These are phyloP conservation scores for Vireo griseus DNA, from an alignment of 2,797 vertebrate species.

Conservation along the genomic window DNA sequence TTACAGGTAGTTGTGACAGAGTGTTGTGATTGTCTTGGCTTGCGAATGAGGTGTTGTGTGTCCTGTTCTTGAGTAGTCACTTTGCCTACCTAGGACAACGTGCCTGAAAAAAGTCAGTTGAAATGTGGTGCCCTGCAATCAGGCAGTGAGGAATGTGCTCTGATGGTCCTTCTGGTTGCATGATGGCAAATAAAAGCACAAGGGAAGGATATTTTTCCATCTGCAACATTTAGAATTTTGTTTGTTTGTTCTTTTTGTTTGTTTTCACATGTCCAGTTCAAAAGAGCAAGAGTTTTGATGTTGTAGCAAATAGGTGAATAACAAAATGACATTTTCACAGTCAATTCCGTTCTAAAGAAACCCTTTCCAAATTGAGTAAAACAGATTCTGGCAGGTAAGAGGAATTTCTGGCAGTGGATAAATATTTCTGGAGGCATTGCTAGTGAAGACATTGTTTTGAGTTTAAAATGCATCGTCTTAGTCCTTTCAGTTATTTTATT, in stretches of 20 bases:
- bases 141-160: not conserved
- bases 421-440: not conserved
- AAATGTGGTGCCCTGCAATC: not conserved
- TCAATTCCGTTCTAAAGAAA: not conserved
- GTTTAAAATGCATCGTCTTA: not conserved
- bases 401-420: not conserved
- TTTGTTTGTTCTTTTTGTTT: not conserved
- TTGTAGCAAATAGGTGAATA: not conserved
- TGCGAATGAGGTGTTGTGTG: not conserved
- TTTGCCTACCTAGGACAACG: not conserved
- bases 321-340: not conserved
- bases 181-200: not conserved
- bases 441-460: not conserved
- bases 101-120: not conserved
- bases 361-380: not conserved
- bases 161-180: not conserved
- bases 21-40: not conserved
- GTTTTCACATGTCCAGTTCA: not conserved
- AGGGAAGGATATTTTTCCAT: not conserved
- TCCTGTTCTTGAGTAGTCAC: not conserved
- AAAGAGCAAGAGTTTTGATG: not conserved
- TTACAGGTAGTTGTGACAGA: not conserved
- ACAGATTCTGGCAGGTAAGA: conserved; percentile 5
- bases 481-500: not conserved
- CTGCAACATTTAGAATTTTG: not conserved